Base-by-base conservation (phyloP, 2,797 vertebrate genomes). In the Varecia variegata region DNA sequence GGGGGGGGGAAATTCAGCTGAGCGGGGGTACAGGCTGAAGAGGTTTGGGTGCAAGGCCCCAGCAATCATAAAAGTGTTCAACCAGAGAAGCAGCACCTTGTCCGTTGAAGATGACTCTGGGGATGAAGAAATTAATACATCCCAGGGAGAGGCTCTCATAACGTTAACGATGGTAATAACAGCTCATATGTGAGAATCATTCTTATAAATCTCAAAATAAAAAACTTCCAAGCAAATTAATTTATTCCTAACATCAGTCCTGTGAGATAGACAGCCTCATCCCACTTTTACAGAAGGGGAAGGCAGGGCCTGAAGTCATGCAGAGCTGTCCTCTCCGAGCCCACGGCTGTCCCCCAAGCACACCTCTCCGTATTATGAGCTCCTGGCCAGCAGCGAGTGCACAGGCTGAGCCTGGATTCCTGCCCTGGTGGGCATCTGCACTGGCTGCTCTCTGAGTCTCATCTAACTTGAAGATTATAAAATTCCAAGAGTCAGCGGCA, bases 401-500 rank as follows among this genome's bases (percentile, higher is more conserved):
- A 45, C 12, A 54, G n/a, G 25, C 58, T 6, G 17, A 94, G 38
- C 54, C 70, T 70, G 62, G 82, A 60, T 86, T 83, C 71, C 83
- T 81, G 30, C 86, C 79, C 52, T 23, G 40, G 32, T 30, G 10
- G 50, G 67, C 89, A 70, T 85, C 54, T 43, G 76, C 40, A 62
- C 50, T 47, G 62, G 91, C 79, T 74, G 89, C 81, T 90, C 70
- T 52, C 82, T 38, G n/a, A 7, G 47, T 43, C 90, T 93, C 91
- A 67, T 81, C 91, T 82, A 68, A 83, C 56, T 95, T 50, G 1
- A 70, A 89, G 79, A 88, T 18, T 89, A 25, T 68, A 93, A 90
- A 96, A 93, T 70, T 67, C 87, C 90, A 84, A 47, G 32, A 90
- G 81, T 93, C 81, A 47, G 95, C 40, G 3, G 71, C 88, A 88